Evolutionary conservation across 2,113 vertebrate species (phyloP).

Genomic region (Plecotus auritus): DNA sequence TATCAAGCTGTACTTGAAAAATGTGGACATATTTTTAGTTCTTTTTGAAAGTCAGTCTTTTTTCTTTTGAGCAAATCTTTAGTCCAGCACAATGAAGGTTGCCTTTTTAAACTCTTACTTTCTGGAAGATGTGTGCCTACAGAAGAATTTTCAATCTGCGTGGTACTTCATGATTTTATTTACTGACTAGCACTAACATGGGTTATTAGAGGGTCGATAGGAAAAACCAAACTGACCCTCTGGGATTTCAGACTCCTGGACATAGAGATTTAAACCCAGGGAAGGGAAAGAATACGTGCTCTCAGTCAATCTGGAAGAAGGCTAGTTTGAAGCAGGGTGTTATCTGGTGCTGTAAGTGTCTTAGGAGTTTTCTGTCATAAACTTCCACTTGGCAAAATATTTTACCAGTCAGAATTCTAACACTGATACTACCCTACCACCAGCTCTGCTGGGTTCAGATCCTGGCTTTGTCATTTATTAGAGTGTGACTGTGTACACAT

Average conservation of each 20-base stretch:
- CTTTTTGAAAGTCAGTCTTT: neutral
- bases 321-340: neutral
- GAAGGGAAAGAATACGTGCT: neutral
- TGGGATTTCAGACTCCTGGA: neutral
- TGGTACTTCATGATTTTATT: conserved; percentile 6
- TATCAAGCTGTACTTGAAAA: neutral
- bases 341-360: neutral
- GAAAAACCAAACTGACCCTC: neutral
- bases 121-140: neutral
- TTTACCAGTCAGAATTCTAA: neutral
- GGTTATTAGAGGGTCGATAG: neutral
- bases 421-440: neutral
- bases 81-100: neutral
- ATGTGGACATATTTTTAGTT: neutral
- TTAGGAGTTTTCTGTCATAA: neutral
- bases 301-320: neutral
- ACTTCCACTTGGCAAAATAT: neutral
- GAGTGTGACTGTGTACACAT: neutral
- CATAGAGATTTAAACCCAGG: neutral
- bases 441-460: neutral
- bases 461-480: neutral
- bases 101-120: conserved; percentile 25
- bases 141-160: neutral
- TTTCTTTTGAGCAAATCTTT: neutral
- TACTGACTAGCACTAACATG: neutral